Percentiles rank a stretch among this genome's conserved stretches.
Conservation (phyloP, 2,888 invertebrate genomes). For the Eristalis intricaria region DNA sequence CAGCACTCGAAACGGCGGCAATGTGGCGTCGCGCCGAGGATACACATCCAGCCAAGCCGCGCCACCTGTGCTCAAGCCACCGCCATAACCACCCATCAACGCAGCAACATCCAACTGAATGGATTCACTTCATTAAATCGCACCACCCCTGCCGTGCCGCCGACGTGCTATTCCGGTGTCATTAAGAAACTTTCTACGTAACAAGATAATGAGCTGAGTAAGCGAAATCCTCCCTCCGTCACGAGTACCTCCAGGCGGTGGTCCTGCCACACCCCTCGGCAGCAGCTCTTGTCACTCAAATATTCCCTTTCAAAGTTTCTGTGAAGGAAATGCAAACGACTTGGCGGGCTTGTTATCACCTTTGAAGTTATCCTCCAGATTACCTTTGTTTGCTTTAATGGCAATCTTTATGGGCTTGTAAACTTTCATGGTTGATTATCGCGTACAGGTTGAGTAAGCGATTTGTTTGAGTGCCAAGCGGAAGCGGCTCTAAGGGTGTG, state of each 20-base stretch:
- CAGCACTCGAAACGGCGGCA: conserved; percentile 5
- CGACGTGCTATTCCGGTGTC: neutral
- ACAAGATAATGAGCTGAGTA: conserved; percentile 59
- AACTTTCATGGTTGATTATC: conserved; percentile 66
- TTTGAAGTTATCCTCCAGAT: conserved; percentile 64
- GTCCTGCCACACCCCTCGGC: conserved; percentile 6
- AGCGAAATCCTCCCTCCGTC: conserved; percentile 29
- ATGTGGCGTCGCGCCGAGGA: neutral
- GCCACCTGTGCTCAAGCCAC: neutral
- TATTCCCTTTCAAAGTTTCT: conserved; percentile 49
- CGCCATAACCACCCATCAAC: neutral
- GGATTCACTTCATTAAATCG: conserved; percentile 53
- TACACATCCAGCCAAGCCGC: neutral
- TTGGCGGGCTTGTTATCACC: conserved; percentile 57
- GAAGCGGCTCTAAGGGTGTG: neutral
- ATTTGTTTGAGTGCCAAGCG: conserved; percentile 23
- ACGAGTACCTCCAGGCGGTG: conserved; percentile 42
- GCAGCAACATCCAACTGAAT: conserved; percentile 8
- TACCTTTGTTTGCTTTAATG: conserved; percentile 70
- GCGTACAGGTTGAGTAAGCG: conserved; percentile 58
- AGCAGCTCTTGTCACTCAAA: conserved; percentile 52
- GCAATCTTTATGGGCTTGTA: conserved; percentile 64
- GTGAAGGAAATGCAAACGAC: conserved; percentile 15
- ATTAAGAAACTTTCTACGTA: conserved; percentile 16
- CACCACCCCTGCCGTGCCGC: neutral